These are phyloP conservation scores for Caerostris extrusa DNA, from an alignment of 1,140 invertebrate genomes.

Conservation along the genomic window DNA sequence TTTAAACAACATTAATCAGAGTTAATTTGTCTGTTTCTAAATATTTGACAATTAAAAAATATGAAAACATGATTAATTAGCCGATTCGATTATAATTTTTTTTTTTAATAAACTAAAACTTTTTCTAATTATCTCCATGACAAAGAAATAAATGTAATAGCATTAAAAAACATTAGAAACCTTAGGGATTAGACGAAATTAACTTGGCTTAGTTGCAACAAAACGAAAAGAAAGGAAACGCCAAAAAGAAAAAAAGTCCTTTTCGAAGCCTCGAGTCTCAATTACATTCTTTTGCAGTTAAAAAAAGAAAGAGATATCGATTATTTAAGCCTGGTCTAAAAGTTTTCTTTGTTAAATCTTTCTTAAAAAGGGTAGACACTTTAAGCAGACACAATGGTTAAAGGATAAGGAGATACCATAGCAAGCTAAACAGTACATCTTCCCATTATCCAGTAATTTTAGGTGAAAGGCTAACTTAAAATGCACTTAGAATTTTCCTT, in stretches of 20 bases:
- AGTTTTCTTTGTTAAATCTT: conserved; percentile 28
- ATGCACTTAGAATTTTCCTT: neutral
- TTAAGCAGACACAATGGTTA: conserved; percentile 30
- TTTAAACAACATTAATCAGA: too few species aligned
- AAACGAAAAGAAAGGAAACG: neutral
- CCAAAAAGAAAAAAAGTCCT: neutral
- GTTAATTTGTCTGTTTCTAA: too few species aligned
- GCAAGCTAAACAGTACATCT: neutral
- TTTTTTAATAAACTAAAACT: neutral
- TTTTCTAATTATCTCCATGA: neutral
- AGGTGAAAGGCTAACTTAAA: neutral
- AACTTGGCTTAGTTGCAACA: conserved; percentile 23
- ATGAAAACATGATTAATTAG: neutral
- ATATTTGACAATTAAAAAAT: too few species aligned
- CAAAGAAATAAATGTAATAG: conserved; percentile 17
- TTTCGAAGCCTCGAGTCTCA: conserved; percentile 24
- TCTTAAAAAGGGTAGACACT: conserved; percentile 10
- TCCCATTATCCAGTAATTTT: neutral
- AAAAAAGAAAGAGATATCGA: conserved; percentile 13
- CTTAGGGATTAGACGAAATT: conserved; percentile 17
- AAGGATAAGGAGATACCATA: neutral
- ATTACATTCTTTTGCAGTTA: conserved; percentile 1
- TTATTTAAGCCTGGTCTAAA: conserved; percentile 39
- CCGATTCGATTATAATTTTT: neutral
- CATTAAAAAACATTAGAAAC: conserved; percentile 22